Percentiles rank a stretch among this genome's conserved stretches.
Conservation (phyloP, 2,797 vertebrate genomes). For the Hippoglossus hippoglossus region DNA sequence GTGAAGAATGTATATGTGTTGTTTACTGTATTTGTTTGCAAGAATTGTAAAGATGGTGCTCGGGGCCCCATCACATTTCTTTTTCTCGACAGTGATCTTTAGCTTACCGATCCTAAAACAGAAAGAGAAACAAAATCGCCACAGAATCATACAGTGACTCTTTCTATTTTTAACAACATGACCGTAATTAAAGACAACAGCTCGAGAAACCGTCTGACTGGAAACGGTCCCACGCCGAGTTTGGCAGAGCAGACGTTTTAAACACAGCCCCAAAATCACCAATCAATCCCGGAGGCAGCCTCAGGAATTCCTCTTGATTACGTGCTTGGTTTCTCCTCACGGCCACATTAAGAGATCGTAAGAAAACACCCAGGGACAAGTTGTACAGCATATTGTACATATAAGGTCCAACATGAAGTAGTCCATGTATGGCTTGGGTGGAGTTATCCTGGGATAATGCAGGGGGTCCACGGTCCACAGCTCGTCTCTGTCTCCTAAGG, state of each 20-base stretch:
- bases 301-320: constrained; percentile 72
- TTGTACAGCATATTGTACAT: constrained; percentile 20
- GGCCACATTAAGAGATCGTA: constrained; percentile 61
- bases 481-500: not conserved
- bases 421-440: not conserved
- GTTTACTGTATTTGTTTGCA: constrained; percentile 41
- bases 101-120: constrained; percentile 49
- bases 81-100: constrained; percentile 54
- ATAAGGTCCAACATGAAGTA: constrained; percentile 20
- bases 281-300: constrained; percentile 62
- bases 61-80: constrained; percentile 21
- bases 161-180: constrained; percentile 64
- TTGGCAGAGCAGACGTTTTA: constrained; percentile 52
- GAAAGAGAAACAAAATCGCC: constrained; percentile 54
- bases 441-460: constrained; percentile 22
- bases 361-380: constrained; percentile 39
- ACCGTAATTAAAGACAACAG: constrained; percentile 76
- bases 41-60: constrained; percentile 9
- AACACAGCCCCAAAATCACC: constrained; percentile 64
- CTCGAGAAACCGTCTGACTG: constrained; percentile 54
- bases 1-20: constrained; percentile 5
- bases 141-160: constrained; percentile 64
- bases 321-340: constrained; percentile 46
- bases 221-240: constrained; percentile 61
- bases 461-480: constrained; percentile 37